These are phyloP conservation scores for Hypsopygia costalis DNA, from an alignment of 2,888 invertebrate species.

Conservation along the genomic window DNA sequence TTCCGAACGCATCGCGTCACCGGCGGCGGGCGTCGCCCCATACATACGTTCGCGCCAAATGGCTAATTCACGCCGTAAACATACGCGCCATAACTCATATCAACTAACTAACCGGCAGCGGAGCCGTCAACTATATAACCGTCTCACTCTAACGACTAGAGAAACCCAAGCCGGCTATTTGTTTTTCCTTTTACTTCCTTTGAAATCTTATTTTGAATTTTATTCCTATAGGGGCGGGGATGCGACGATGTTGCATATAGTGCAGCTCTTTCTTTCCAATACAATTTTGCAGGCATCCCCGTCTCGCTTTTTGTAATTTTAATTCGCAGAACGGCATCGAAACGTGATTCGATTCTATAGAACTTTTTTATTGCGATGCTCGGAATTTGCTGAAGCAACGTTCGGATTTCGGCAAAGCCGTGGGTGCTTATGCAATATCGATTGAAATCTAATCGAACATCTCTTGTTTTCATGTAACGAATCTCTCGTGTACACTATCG, in stretches of 20 bases:
- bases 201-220: constrained; percentile 79
- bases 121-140: constrained; percentile 44
- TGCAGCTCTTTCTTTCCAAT: constrained; percentile 69
- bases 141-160: constrained; percentile 71
- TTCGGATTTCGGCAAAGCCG: constrained; percentile 52
- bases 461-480: constrained; percentile 17
- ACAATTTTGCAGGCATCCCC: constrained; percentile 45
- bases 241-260: constrained; percentile 80
- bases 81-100: constrained; percentile 77
- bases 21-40: constrained; percentile 55
- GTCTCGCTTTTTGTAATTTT: constrained; percentile 77
- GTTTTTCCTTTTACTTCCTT: constrained; percentile 76
- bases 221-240: constrained; percentile 79
- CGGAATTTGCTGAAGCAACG: constrained; percentile 62
- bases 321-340: constrained; percentile 76
- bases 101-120: constrained; percentile 63
- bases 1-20: constrained; percentile 24
- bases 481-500: not conserved
- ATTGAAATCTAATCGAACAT: constrained; percentile 40
- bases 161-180: constrained; percentile 65
- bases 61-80: constrained; percentile 76
- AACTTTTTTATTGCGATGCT: constrained; percentile 69
- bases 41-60: constrained; percentile 67
- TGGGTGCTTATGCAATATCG: constrained; percentile 38
- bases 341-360: constrained; percentile 74